phyloP scores from a whole-genome alignment of 2,888 invertebrate species.

The Coleophora flavipennella region DNA sequence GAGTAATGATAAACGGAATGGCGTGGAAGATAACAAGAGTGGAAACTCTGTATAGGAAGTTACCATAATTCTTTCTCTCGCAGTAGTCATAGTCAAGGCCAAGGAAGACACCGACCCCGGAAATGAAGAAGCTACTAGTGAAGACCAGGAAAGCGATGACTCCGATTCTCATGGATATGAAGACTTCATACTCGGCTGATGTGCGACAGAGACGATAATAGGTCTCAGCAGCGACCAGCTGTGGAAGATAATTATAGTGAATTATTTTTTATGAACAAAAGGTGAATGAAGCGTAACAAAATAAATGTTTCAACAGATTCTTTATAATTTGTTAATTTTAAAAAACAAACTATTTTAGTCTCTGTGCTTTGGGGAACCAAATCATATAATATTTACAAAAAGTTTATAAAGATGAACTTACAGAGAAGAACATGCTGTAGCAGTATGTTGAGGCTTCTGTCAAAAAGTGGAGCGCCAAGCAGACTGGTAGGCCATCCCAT shows the following conservation, averaged over 20 bases:
- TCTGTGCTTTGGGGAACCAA: too few relatives aligned
- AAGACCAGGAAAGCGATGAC: conserved; percentile 70
- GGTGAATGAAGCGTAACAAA: too few relatives aligned
- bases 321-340: too few relatives aligned
- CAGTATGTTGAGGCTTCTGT: conserved; percentile 76
- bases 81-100: conserved; percentile 80
- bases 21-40: conserved; percentile 73
- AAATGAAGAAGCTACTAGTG: conserved; percentile 65
- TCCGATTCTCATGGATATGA: conserved; percentile 64
- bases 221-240: conserved; percentile 76
- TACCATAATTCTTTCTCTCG: conserved; percentile 63
- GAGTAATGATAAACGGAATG: conserved; percentile 70
- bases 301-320: too few relatives aligned
- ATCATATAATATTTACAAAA: background rate
- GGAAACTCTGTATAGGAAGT: conserved; percentile 69
- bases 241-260: conserved; percentile 18
- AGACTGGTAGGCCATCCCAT: conserved; percentile 72
- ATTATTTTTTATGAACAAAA: conserved; percentile 1
- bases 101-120: conserved; percentile 74
- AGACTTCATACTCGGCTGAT: conserved; percentile 41
- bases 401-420: conserved; percentile 29
- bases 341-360: too few relatives aligned
- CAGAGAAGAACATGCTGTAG: conserved; percentile 54
- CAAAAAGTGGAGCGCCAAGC: conserved; percentile 77
- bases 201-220: conserved; percentile 75